These are phyloP conservation scores for Cynocephalus volans DNA, from an alignment of 2,113 vertebrate species.

Conservation along the genomic window DNA sequence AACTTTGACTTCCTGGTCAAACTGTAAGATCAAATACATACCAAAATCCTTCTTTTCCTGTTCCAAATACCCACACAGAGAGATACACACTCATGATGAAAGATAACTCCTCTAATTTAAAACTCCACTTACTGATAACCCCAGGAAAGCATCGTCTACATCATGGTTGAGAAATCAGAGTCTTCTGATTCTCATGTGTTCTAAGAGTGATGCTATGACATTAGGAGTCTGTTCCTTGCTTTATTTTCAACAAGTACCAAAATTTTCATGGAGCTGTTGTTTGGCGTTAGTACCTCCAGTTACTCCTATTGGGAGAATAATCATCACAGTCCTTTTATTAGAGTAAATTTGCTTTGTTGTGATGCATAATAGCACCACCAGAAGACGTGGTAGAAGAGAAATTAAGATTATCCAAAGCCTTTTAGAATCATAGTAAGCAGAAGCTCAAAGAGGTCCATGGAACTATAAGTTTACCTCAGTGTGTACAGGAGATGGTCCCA, in stretches of 20 bases:
- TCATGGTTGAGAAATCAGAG: neutral
- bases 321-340: neutral
- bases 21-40: neutral
- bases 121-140: neutral
- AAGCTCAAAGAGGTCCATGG: neutral
- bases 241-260: slow-evolving; percentile 9
- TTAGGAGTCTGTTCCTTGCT: neutral
- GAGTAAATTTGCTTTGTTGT: neutral
- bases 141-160: neutral
- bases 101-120: neutral
- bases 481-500: neutral
- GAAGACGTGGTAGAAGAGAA: neutral
- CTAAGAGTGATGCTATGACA: neutral
- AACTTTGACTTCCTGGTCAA: neutral
- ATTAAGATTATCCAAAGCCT: neutral
- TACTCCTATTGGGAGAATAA: neutral
- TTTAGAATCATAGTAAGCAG: neutral
- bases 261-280: neutral
- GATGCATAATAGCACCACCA: neutral
- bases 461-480: neutral
- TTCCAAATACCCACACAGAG: neutral
- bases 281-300: neutral
- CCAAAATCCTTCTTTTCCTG: neutral
- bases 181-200: neutral
- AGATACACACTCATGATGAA: neutral